Evolutionary conservation across 2,888 invertebrate genomes (phyloP).

Genomic region (Lasioglossum oenotherae): DNA sequence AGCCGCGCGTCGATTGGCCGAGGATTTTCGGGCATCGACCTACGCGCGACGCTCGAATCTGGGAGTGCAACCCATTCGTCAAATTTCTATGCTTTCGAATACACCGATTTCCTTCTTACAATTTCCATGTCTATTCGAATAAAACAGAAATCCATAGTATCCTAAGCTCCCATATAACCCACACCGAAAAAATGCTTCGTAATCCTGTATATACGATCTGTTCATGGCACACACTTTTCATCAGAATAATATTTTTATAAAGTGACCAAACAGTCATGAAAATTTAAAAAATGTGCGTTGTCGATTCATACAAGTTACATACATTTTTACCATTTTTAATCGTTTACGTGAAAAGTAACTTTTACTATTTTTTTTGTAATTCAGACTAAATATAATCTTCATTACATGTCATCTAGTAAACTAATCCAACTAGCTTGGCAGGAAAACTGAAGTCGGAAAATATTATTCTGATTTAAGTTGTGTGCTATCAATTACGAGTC

Average conservation of each 20-base stretch:
- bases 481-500: neutral
- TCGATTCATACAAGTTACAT: neutral
- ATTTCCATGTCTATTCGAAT: neutral
- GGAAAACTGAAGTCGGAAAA: neutral
- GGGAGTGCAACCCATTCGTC: neutral
- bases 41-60: slow-evolving; percentile 64
- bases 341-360: neutral
- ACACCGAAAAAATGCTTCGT: neutral
- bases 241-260: neutral
- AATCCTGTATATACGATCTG: neutral
- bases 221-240: neutral
- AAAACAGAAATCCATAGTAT: neutral
- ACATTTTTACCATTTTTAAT: neutral
- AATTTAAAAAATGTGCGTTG: neutral
- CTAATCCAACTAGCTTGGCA: neutral
- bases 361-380: neutral
- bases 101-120: neutral
- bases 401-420: neutral
- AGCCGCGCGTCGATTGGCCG: slow-evolving; percentile 78
- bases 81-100: neutral
- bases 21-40: slow-evolving; percentile 62
- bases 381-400: neutral
- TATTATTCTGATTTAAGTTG: neutral
- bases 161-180: neutral
- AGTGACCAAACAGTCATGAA: neutral